Evolutionary conservation across 1,140 invertebrate species (phyloP), one percentile per base, ranked within the genome.

Genomic region (Batillaria attramentaria): DNA sequence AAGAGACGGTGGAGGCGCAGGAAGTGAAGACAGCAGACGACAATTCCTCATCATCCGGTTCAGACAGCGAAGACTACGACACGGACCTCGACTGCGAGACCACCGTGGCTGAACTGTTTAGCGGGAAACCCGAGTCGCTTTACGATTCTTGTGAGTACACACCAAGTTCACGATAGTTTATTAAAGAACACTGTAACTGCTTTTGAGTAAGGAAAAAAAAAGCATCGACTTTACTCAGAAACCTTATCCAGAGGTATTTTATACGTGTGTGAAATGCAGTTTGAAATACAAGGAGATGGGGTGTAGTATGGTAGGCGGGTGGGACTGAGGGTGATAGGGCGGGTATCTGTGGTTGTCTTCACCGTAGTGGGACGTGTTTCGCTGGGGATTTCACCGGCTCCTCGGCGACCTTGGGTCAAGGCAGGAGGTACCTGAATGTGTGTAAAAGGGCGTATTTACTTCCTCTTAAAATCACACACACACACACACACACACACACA

Each of bases 401-500:
- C n/a, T n/a, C n/a, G n/a, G n/a, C n/a, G n/a, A n/a, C n/a, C n/a
- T n/a, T n/a, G n/a, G n/a, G n/a, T n/a, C n/a, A n/a, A n/a, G n/a
- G n/a, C n/a, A n/a, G n/a, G n/a, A n/a, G n/a, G n/a, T n/a, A n/a
- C n/a, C n/a, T n/a, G n/a, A n/a, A n/a, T n/a, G n/a, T n/a, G n/a
- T n/a, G n/a, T n/a, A n/a, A n/a, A n/a, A n/a, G n/a, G n/a, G n/a
- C n/a, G n/a, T n/a, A n/a, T 13, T 60, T 60, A 13, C 20, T 4
- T 5, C 31, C 8, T 60, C 4, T 60, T 20, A 62, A 18, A n/a
- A 10, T 6, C 24, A n/a, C 24, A 62, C 24, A 62, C 57, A 62
- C 57, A n/a, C 57, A 62, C 8, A n/a, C 57, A 62, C 57, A n/a
- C 57, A 62, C 57, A 10, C 57, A 28, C 24, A 62, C 57, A n/a